Conservation (phyloP, 2,113 vertebrate species). For the Petrocephalus microphthalmus region DNA sequence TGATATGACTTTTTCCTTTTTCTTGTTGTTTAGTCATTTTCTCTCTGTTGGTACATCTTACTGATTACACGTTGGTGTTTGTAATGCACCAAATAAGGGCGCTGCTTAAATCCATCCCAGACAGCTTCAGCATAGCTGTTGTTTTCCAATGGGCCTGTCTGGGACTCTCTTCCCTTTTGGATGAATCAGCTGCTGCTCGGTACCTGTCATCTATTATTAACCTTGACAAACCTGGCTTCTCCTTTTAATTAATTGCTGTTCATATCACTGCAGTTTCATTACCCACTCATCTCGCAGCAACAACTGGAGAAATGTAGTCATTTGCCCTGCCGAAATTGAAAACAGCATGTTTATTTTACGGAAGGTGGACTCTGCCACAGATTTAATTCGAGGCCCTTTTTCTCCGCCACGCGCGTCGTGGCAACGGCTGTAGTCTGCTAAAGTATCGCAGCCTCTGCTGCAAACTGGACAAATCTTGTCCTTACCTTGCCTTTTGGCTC, state of each 20-base stretch:
- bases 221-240: slow-evolving; percentile 16
- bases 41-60: not conserved
- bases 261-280: slow-evolving; percentile 18
- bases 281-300: not conserved
- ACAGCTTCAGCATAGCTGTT: not conserved
- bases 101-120: not conserved
- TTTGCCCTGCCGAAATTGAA: not conserved
- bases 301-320: not conserved
- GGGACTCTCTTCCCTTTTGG: not conserved
- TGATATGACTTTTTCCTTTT: not conserved
- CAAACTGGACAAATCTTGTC: not conserved
- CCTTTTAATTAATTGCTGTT: slow-evolving; percentile 18
- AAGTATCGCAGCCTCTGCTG: not conserved
- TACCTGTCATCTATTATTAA: slow-evolving; percentile 5
- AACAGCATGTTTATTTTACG: not conserved
- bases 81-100: not conserved
- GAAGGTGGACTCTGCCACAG: not conserved
- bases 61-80: not conserved
- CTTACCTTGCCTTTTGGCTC: not conserved
- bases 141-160: not conserved
- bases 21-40: not conserved
- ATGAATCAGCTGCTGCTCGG: not conserved
- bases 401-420: not conserved
- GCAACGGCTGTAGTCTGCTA: not conserved
- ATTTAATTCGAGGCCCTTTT: not conserved